Conservation (phyloP, 1,140 invertebrate species). For the Drosophila melanogaster region Release_6_plus_ISO1_MT NT_033777.3:12223501-12224000, state of each 20-base stretch:
- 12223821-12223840: slow-evolving; percentile 5
- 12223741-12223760: slow-evolving; percentile 7
- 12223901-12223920: slow-evolving; percentile 9
- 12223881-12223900: not conserved
- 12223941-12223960: slow-evolving; percentile 18
- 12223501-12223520: not conserved
- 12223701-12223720: not conserved
- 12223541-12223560: not conserved
- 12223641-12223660: not conserved
- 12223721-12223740: not conserved
- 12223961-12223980: not conserved
- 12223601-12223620: not conserved
- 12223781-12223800: slow-evolving; percentile 5
- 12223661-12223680: not conserved
- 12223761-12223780: slow-evolving; percentile 3
- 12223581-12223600: not conserved
- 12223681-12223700: slow-evolving; percentile 1
- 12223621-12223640: not conserved
- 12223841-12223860: not conserved
- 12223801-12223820: slow-evolving; percentile 4
- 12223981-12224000: slow-evolving; percentile 20
- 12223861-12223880: slow-evolving; percentile 10
- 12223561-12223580: not conserved
- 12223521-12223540: not conserved
- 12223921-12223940: slow-evolving; percentile 18